Percentiles rank a stretch among this genome's conserved stretches.
phyloP scores from a whole-genome alignment of 2,797 vertebrate species.

The Gymnoscopelus microlampas region DNA sequence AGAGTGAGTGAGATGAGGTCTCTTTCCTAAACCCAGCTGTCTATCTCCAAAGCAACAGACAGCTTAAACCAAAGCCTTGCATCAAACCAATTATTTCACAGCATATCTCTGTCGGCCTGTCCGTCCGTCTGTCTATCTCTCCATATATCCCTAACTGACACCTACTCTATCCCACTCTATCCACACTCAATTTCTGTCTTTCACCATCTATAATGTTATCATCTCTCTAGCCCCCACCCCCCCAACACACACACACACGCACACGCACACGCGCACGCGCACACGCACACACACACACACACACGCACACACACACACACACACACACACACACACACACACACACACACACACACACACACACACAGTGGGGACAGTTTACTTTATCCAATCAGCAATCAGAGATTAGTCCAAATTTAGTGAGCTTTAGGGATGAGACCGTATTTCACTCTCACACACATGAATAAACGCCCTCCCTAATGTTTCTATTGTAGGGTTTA shows the following conservation, averaged over 20 bases:
- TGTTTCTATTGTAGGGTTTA: too few species aligned
- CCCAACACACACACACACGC: too few species aligned
- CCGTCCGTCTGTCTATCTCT: neutral
- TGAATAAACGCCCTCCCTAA: too few species aligned
- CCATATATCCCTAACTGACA: neutral
- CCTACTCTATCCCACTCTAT: neutral
- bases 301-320: neutral
- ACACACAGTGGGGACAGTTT: too few species aligned
- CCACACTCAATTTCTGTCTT: neutral
- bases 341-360: neutral
- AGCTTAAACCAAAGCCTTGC: conserved; percentile 39
- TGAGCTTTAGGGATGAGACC: too few species aligned
- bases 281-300: neutral
- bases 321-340: conserved; percentile 4
- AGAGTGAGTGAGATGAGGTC: too few species aligned
- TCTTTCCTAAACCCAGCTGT: conserved; percentile 24
- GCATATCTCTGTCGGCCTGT: conserved; percentile 5
- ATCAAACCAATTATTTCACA: conserved; percentile 49
- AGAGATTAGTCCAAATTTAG: too few species aligned
- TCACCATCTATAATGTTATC: too few species aligned
- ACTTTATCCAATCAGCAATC: too few species aligned
- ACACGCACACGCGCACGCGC: too few species aligned
- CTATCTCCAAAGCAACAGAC: conserved; percentile 40
- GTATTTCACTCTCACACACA: too few species aligned
- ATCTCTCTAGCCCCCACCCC: too few species aligned